Evolutionary conservation across 2,113 vertebrate genomes (phyloP), one percentile per base, ranked within the genome.

Genomic region (Pionites leucogaster): DNA sequence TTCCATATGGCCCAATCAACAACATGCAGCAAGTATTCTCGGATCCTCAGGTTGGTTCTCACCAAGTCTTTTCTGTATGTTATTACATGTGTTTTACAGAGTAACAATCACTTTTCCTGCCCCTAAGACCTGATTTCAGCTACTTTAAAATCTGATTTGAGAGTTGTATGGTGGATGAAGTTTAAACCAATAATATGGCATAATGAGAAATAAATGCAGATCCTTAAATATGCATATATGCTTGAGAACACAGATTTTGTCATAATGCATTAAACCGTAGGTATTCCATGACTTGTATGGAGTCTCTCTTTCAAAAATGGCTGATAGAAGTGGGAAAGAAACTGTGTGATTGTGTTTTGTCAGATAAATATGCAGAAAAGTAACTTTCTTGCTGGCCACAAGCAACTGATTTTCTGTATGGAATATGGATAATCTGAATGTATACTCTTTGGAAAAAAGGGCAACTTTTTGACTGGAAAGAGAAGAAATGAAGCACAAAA

Each of bases 1-100:
- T 99, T 96, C 99, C 99, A 11, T 98, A 99, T 8, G 99, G 99
- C 52, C 99, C 99, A 69, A 99, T 99, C 98, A 99, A 99, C 97
- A 99, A 91, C 86, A 99, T 99, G 92, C 98, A 98, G 96, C 97
- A 98, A 94, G 99, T 99, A 16, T 99, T 99, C 95, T 97, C 98
- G 11, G 98, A 99, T 84, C 98, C 99, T 22, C 99, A 99, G 99
- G 99, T 99, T 93, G 97, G 99, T 96, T 70, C 71, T 91, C 37
- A 22, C 72, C 55, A 20, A 84, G 55, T 46, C 50, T 88, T 87
- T 96, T 85, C 68, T 76, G 27, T 70, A 47, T 3, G 1, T 39
- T 75, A 29, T 27, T 74, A 35, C 33, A 19, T 0, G 1, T 83
- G 50, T 82, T 87, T 68, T 86, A 78, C 24, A 55, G 41, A 80